Base-by-base conservation (phyloP, 2,888 invertebrate genomes). In the Boloria selene region DNA sequence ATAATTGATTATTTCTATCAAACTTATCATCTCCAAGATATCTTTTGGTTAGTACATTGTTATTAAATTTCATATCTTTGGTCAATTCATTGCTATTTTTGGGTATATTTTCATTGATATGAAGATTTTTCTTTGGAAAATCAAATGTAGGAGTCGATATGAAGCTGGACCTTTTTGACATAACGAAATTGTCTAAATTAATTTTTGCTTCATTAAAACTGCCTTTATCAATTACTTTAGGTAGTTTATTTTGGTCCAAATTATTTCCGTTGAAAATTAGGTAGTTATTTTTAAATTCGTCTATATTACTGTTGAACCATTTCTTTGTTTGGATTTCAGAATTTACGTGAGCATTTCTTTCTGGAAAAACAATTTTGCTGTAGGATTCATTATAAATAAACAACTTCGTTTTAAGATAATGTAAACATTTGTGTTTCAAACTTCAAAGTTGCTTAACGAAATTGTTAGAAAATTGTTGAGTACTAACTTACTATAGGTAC, bases 141-240 rank as follows among this genome's bases (percentile, higher is more conserved):
- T 65, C 22, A n/a, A 49, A 70, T 42, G 54, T 26, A 3, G 77
- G 78, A 1, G 79, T 59, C 0, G 73, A 69, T 13, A 75, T 71
- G 22, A 76, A 71, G 0, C 78, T 78, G 54, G 75, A 72, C 22
- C 70, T 71, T 64, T 75, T 71, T 0, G 63, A 44, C 75, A 84
- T 73, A n/a, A 63, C 68, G 50, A 81, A 80, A 3, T 75, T 45
- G 7, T 78, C 75, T 2, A 84, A 22, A 0, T 67, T 69, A 31
- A 74, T 73, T 68, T 74, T 81, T 0, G 79, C 67, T 5, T 31
- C 53, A 4, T 59, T 47, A 0, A 60, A 51, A 3, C 73, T 55
- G 0, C 65, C 59, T 42, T 61, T 67, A 16, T 59, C 61, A 53
- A 61, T 64, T 16, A 62, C 38, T 38, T 54, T 51, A 10, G 58